A percentile compares a stretch with the other conserved stretches of the same genome.
phyloP scores from a whole-genome alignment of 2,888 invertebrate species.

The Clostera curtula region DNA sequence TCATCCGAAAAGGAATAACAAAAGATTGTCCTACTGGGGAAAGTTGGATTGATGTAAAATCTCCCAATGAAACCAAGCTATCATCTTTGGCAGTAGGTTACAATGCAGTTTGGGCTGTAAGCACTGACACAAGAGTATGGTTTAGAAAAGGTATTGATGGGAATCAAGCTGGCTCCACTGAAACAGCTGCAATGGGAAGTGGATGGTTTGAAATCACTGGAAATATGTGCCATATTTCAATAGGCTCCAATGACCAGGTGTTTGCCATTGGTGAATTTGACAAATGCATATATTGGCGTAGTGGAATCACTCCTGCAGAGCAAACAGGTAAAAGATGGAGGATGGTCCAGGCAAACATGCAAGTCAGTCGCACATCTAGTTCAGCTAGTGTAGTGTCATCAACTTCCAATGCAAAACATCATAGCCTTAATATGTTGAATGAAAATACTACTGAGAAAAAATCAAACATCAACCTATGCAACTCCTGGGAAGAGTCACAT shows the following conservation, averaged over 20 bases:
- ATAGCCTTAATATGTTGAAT: conserved; percentile 77
- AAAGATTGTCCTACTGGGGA: conserved; percentile 82
- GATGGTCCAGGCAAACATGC: conserved; percentile 84
- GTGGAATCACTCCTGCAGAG: conserved; percentile 83
- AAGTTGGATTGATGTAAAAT: conserved; percentile 87
- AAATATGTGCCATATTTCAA: conserved; percentile 87
- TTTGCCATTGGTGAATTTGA: conserved; percentile 91
- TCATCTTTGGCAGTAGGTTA: conserved; percentile 87
- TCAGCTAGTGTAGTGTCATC: conserved; percentile 82
- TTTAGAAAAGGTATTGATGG: conserved; percentile 86
- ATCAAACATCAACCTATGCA: conserved; percentile 69
- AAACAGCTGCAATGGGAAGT: conserved; percentile 84
- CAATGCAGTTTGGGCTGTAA: conserved; percentile 86
- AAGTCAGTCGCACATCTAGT: conserved; percentile 88
- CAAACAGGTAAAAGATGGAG: conserved; percentile 93
- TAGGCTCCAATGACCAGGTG: conserved; percentile 91
- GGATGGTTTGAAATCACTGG: conserved; percentile 95
- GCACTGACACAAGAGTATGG: conserved; percentile 90
- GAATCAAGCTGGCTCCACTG: conserved; percentile 80
- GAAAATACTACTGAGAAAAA: conserved; percentile 55
- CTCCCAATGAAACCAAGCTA: conserved; percentile 81
- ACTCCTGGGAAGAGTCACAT: conserved; percentile 82
- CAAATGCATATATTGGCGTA: conserved; percentile 86
- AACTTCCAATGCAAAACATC: conserved; percentile 77
- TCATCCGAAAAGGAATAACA: conserved; percentile 89